Evolutionary conservation across 2,113 vertebrate species (phyloP), one percentile per base, ranked within the genome.

Genomic region (Cyanistes caeruleus): DNA sequence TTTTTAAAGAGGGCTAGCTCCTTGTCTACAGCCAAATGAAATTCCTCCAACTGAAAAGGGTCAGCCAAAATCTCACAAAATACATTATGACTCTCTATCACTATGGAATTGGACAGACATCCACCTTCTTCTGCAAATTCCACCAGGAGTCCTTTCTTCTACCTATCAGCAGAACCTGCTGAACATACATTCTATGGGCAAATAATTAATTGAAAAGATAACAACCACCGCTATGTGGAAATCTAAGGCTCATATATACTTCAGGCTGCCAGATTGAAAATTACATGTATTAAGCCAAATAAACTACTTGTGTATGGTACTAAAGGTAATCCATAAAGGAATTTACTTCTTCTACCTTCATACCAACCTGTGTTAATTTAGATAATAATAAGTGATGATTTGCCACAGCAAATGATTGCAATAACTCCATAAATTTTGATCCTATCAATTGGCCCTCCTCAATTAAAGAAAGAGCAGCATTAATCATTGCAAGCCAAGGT

Each of bases 391-490:
- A 93, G 53, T 95, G 94, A 95, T 82, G 63, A 97, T 96, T 97
- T 95, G 46, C 75, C 39, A 86, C 82, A 94, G 75, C 51, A 95
- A 97, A 97, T 87, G 60, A 97, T 7, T 67, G 35, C 96, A 97
- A 90, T 90, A 95, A 97, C 96, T 92, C 94, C 60, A 96, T 81
- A 89, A 95, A 96, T 94, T 92, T 96, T 91, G 43, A 96, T 78
- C 87, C 95, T 96, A 92, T 84, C 74, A 81, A 96, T 94, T 0
- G 3, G 64, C 35, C 51, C 48, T 93, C 93, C 95, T 97, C 93
- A 97, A 81, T 96, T 96, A 95, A 97, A 84, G 81, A 95, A 92
- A 97, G 94, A 92, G 68, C 41, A 93, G 33, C 52, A 97, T 96
- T 94, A 96, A 96, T 96, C 80, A 96, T 37, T 46, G 85, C 76